Conservation (phyloP, 2,113 vertebrate species). For the Barbus barbus region DNA sequence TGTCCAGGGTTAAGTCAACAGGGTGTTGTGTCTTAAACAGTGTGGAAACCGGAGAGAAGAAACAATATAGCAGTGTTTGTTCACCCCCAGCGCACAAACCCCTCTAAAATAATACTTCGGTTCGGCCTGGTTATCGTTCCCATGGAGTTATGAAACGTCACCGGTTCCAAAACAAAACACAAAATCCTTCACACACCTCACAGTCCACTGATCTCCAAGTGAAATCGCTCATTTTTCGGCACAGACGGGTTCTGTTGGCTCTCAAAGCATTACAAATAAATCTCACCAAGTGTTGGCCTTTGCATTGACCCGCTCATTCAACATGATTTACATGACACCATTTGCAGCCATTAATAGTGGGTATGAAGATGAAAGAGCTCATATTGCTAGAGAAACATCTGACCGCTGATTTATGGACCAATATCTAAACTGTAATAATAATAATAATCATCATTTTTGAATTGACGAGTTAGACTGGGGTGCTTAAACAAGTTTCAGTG, state of each 20-base stretch:
- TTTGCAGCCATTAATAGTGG: slow-evolving; percentile 36
- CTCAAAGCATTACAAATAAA: slow-evolving; percentile 48
- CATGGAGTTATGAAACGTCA: slow-evolving; percentile 53
- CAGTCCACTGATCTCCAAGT: slow-evolving; percentile 30
- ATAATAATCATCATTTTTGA: no score
- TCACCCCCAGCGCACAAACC: slow-evolving; percentile 41
- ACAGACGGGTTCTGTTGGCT: slow-evolving; percentile 36
- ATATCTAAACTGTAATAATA: slow-evolving; percentile 43
- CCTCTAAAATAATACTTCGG: slow-evolving; percentile 54
- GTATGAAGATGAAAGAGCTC: slow-evolving; percentile 43
- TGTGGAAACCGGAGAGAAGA: slow-evolving; percentile 61
- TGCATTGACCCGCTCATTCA: slow-evolving; percentile 35
- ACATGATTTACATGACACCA: slow-evolving; percentile 43
- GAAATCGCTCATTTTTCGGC: slow-evolving; percentile 8
- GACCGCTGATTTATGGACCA: slow-evolving; percentile 38
- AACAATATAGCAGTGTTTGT: slow-evolving; percentile 65
- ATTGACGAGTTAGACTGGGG: not conserved
- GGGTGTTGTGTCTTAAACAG: slow-evolving; percentile 51
- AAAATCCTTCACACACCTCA: slow-evolving; percentile 33
- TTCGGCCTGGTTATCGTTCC: slow-evolving; percentile 54
- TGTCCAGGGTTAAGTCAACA: slow-evolving; percentile 69
- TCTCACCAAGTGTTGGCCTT: slow-evolving; percentile 36
- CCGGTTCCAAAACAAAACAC: slow-evolving; percentile 46
- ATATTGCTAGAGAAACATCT: slow-evolving; percentile 45
- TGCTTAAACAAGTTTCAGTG: not conserved